Conservation (phyloP, 2,888 invertebrate species). For the Smittia sp. region DNA sequence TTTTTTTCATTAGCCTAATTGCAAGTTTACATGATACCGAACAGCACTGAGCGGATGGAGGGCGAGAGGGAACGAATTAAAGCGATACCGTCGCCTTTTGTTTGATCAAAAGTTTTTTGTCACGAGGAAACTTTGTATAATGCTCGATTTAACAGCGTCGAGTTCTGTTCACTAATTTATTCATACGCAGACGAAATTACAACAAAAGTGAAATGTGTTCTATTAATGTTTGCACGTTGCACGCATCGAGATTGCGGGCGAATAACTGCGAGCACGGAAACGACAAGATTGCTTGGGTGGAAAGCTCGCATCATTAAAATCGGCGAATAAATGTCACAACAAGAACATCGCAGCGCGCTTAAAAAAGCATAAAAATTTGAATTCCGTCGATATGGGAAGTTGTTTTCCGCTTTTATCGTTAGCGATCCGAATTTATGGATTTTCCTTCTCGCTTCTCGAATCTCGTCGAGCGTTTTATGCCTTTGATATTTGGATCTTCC, state of each 20-base stretch:
- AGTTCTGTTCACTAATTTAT: background rate
- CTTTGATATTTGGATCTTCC: background rate
- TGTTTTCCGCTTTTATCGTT: background rate
- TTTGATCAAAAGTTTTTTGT: background rate
- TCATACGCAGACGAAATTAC: background rate
- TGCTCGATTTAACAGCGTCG: background rate
- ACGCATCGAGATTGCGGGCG: too few species aligned
- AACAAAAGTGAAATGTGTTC: too few species aligned
- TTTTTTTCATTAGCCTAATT: slow-evolving; percentile 37
- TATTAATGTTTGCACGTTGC: background rate
- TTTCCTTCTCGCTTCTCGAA: background rate
- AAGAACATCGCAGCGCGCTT: background rate
- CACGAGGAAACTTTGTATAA: background rate
- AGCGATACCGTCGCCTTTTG: background rate
- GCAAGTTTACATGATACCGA: background rate
- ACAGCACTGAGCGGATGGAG: background rate
- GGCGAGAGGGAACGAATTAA: slow-evolving; percentile 4
- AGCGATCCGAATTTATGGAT: background rate
- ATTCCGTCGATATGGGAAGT: background rate
- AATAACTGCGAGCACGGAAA: background rate
- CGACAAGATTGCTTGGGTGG: too few species aligned
- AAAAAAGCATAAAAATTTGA: background rate
- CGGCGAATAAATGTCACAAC: slow-evolving; percentile 16
- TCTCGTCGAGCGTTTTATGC: background rate
- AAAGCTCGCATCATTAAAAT: slow-evolving; percentile 13